Conservation (phyloP, 2,888 invertebrate genomes). For the Quadriops clusia region DNA sequence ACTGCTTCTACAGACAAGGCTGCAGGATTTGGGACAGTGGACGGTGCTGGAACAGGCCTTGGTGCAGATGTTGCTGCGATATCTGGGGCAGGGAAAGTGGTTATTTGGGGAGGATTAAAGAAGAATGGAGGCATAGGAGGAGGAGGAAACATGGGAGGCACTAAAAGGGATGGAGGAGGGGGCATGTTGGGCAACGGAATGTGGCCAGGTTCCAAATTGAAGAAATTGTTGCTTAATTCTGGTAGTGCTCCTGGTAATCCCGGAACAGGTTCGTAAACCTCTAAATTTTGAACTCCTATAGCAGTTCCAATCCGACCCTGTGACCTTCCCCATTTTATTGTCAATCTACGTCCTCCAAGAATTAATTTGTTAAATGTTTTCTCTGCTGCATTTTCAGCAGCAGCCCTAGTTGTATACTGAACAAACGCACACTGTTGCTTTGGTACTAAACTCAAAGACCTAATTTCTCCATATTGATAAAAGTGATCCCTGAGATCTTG, state of each 20-base stretch:
- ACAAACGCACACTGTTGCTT: conserved; percentile 96
- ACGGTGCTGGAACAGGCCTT: too few relatives aligned
- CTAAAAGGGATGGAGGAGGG: conserved; percentile 38
- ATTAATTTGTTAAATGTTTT: conserved; percentile 90
- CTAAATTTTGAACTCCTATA: conserved; percentile 39
- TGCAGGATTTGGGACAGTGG: conserved; percentile 35
- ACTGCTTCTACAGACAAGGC: conserved; percentile 16
- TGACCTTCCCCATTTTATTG: conserved; percentile 98
- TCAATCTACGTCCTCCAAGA: conserved; percentile 69
- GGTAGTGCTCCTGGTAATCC: conserved; percentile 63
- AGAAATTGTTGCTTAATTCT: conserved; percentile 54
- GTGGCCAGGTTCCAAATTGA: conserved; percentile 47
- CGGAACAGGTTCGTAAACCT: conserved; percentile 61
- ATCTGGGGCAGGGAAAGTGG: conserved; percentile 30
- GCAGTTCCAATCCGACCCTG: conserved; percentile 54
- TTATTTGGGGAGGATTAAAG: conserved; percentile 31
- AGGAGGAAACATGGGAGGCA: conserved; percentile 49
- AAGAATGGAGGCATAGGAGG: conserved; percentile 46
- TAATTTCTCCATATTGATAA: conserved; percentile 97
- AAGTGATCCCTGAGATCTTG: conserved; percentile 91
- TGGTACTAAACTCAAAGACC: conserved; percentile 82
- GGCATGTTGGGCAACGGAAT: conserved; percentile 37
- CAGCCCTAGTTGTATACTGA: conserved; percentile 80
- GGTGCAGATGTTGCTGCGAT: conserved; percentile 38
- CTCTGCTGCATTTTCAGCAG: conserved; percentile 90